Percentiles rank a stretch among this genome's conserved stretches.
Conservation (phyloP, 1,140 invertebrate genomes). For the Drosophila kurseongensis region DNA sequence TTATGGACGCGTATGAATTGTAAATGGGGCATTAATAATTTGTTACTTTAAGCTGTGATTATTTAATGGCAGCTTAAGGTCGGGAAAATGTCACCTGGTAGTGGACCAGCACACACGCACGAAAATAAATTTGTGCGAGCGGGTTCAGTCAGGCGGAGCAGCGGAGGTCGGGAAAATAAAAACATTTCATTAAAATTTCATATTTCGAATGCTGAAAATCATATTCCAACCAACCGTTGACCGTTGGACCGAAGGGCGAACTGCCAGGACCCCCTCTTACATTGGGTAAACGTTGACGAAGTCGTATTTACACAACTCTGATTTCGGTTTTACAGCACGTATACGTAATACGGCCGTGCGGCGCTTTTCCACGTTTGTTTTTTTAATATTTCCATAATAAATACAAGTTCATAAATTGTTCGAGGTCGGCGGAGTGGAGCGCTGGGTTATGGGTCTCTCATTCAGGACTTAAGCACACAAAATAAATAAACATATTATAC, state of each 20-base stretch:
- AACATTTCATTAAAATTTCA: conserved; percentile 71
- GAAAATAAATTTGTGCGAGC: background rate
- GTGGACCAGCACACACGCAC: background rate
- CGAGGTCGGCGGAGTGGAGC: background rate
- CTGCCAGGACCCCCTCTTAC: conserved; percentile 3
- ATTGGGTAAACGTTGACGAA: conserved; percentile 30
- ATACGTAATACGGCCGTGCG: conserved; percentile 53
- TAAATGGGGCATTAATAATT: conserved; percentile 60
- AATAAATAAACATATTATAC: conserved; percentile 76
- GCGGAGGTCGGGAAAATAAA: conserved; percentile 31
- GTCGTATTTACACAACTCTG: conserved; percentile 50
- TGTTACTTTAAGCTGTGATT: conserved; percentile 57
- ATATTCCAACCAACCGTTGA: conserved; percentile 40
- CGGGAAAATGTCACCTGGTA: conserved; percentile 41
- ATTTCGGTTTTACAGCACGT: conserved; percentile 63
- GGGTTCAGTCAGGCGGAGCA: background rate
- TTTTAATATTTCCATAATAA: conserved; percentile 68
- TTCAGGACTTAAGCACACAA: conserved; percentile 59
- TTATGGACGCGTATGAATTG: conserved; percentile 48
- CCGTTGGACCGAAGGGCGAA: conserved; percentile 18
- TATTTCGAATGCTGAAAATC: conserved; percentile 63
- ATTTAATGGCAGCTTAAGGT: conserved; percentile 64
- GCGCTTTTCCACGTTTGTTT: conserved; percentile 50
- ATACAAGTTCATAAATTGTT: conserved; percentile 65
- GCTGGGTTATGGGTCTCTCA: conserved; percentile 8